Conservation (phyloP, 2,888 invertebrate genomes). For the Hydriomena furcata region DNA sequence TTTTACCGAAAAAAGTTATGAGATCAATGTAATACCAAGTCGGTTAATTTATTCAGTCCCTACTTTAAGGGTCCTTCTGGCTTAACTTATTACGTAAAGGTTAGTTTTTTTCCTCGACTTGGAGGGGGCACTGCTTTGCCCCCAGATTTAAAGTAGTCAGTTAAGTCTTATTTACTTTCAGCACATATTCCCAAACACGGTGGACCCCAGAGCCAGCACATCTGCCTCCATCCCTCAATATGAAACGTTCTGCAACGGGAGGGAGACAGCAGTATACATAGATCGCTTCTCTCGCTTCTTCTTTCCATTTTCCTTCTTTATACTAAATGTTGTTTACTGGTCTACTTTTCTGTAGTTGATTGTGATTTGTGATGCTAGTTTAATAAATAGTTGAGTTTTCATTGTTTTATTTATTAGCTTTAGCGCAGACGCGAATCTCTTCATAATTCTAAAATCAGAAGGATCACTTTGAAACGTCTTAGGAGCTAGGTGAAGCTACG, state of each 20-base stretch:
- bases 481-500: too few species aligned
- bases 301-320: constrained; percentile 95
- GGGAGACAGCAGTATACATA: constrained; percentile 91
- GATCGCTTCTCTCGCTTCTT: constrained; percentile 94
- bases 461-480: too few species aligned
- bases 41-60: too few species aligned
- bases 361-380: constrained; percentile 6
- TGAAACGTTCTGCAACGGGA: constrained; percentile 92
- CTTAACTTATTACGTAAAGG: too few species aligned
- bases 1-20: too few species aligned
- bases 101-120: too few species aligned
- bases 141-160: too few species aligned
- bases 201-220: constrained; percentile 83
- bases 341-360: constrained; percentile 86
- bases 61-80: too few species aligned
- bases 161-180: constrained; percentile 41
- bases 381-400: constrained; percentile 17
- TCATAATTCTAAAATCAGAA: too few species aligned
- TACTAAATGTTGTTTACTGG: constrained; percentile 96
- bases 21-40: too few species aligned
- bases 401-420: constrained; percentile 2
- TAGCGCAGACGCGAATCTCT: too few species aligned
- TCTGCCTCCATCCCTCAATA: constrained; percentile 90
- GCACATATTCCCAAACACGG: constrained; percentile 75
- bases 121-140: too few species aligned